phyloP scores from a whole-genome alignment of 2,113 vertebrate genomes.

The Nycticorax nycticorax region DNA sequence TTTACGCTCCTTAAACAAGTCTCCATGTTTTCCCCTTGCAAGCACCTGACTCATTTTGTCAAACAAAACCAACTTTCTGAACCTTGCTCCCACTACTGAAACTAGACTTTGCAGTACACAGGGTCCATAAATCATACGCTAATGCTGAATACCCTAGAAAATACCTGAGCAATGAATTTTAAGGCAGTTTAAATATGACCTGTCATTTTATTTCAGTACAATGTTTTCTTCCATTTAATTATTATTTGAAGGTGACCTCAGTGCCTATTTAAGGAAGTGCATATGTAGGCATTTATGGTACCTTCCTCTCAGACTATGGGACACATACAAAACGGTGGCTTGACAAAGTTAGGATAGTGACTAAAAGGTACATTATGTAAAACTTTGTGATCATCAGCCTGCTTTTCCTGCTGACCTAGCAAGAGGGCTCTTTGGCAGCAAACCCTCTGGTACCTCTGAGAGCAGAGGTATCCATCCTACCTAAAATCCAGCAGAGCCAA shows the following conservation, averaged over 20 bases:
- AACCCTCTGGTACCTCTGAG: not conserved
- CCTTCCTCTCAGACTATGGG: not conserved
- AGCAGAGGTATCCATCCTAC: not conserved
- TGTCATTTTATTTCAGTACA: constrained; percentile 21
- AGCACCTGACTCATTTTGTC: not conserved
- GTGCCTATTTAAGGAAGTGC: not conserved
- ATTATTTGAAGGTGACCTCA: constrained; percentile 37
- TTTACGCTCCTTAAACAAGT: not conserved
- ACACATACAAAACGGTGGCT: not conserved
- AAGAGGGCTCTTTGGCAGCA: not conserved
- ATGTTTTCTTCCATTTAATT: constrained; percentile 21
- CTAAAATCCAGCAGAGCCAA: not conserved
- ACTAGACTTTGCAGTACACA: not conserved
- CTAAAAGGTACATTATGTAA: not conserved
- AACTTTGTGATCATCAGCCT: not conserved
- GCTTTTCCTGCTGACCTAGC: constrained; percentile 1
- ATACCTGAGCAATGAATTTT: constrained; percentile 25
- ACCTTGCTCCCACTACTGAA: not conserved
- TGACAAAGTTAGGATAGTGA: not conserved
- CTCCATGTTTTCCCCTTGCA: not conserved
- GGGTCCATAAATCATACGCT: not conserved
- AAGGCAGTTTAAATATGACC: not conserved
- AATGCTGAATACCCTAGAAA: not conserved
- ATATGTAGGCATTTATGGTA: not conserved
- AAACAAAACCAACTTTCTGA: not conserved